Evolutionary conservation across 2,113 vertebrate species (phyloP).

Genomic region (Benitochromis conjunctus): DNA sequence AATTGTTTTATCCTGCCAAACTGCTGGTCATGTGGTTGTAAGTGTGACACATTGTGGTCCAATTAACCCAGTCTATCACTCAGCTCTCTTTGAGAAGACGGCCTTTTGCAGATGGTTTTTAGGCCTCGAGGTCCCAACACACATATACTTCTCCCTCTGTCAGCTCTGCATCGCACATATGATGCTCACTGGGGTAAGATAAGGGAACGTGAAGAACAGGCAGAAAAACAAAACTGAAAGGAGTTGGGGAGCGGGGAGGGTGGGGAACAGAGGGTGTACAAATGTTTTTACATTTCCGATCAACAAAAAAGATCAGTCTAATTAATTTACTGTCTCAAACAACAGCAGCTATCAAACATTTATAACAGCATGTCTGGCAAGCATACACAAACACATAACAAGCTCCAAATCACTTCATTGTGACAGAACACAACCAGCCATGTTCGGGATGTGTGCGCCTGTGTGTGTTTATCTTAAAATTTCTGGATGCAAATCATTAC

Average conservation of each 20-base stretch:
- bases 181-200: slow-evolving; percentile 13
- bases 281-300: neutral
- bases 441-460: neutral
- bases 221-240: neutral
- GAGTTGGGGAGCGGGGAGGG: neutral
- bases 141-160: slow-evolving; percentile 18
- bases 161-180: slow-evolving; percentile 17
- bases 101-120: slow-evolving; percentile 42
- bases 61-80: slow-evolving; percentile 19
- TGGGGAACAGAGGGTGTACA: neutral
- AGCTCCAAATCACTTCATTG: neutral
- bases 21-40: slow-evolving; percentile 1
- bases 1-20: slow-evolving; percentile 1
- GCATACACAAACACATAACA: neutral
- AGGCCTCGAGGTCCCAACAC: slow-evolving; percentile 13
- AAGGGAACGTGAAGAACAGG: neutral
- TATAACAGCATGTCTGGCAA: neutral
- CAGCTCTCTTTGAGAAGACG: neutral
- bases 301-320: neutral
- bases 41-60: slow-evolving; percentile 17
- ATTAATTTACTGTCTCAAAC: neutral
- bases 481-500: slow-evolving; percentile 4
- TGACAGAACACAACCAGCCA: neutral
- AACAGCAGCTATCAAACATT: neutral
- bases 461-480: neutral